Evolutionary conservation across 2,113 vertebrate genomes (phyloP).

Genomic region (Synchiropus splendidus): DNA sequence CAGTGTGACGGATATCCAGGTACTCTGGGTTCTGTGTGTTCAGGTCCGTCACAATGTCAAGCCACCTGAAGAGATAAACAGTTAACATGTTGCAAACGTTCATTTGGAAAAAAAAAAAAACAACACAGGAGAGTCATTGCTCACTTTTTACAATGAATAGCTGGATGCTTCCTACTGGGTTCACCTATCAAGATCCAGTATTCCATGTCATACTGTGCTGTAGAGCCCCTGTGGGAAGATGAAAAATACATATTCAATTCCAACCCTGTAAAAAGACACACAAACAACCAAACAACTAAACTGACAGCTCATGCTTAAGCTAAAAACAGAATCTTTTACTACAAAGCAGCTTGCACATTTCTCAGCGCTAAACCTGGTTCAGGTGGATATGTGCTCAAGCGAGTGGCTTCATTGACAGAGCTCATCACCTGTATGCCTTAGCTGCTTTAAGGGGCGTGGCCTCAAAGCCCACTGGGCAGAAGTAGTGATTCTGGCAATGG

Average conservation of each 20-base stretch:
- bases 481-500: conserved; percentile 99
- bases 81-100: not conserved
- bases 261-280: not conserved
- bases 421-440: conserved; percentile 82
- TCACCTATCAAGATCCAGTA: conserved; percentile 98
- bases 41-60: conserved; percentile 90
- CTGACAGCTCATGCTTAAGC: too few species aligned
- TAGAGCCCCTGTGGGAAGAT: conserved; percentile 78
- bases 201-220: conserved; percentile 83
- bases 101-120: not conserved
- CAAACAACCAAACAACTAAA: too few species aligned
- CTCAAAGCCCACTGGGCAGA: conserved; percentile 96
- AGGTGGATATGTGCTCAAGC: not conserved
- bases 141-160: conserved; percentile 98
- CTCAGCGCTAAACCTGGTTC: too few species aligned
- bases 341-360: too few species aligned
- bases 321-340: too few species aligned
- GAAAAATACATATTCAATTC: not conserved
- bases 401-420: too few species aligned
- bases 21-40: conserved; percentile 98
- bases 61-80: conserved; percentile 69
- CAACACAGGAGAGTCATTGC: not conserved
- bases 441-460: conserved; percentile 89
- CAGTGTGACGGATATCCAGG: conserved; percentile 91
- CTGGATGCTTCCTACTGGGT: conserved; percentile 92